These are phyloP conservation scores for Acanthiza pusilla DNA, from an alignment of 2,797 vertebrate species.

Conservation along the genomic window DNA sequence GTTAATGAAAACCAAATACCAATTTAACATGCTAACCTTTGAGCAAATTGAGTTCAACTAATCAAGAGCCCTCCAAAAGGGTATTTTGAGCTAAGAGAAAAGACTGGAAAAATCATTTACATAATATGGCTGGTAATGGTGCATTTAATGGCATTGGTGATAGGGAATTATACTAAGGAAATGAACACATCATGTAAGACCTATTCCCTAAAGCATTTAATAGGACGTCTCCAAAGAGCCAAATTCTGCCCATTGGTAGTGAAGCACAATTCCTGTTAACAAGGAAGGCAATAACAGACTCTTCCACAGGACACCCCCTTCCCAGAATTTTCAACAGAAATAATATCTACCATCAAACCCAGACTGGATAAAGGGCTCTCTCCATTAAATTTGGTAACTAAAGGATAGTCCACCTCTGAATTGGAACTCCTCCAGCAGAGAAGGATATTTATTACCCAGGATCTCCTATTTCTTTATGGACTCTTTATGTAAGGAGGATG, in stretches of 20 bases:
- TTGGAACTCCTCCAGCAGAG: neutral
- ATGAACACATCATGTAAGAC: neutral
- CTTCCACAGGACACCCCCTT: neutral
- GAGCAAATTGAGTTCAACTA: conserved; percentile 72
- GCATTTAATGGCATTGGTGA: conserved; percentile 48
- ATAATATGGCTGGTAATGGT: conserved; percentile 55
- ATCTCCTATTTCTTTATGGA: neutral
- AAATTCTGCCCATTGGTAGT: neutral
- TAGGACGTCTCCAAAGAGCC: neutral
- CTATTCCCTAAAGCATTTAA: conserved; percentile 30
- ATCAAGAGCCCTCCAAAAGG: conserved; percentile 64
- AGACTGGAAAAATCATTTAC: conserved; percentile 54
- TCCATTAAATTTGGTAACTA: neutral
- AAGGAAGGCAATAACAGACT: neutral
- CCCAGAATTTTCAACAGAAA: neutral
- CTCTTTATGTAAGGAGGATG: neutral
- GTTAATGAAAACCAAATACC: conserved; percentile 71
- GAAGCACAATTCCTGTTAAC: neutral
- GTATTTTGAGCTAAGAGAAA: conserved; percentile 59
- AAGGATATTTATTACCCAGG: neutral
- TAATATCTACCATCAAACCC: neutral
- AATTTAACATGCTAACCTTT: conserved; percentile 69
- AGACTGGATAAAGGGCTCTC: neutral
- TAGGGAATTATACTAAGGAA: conserved; percentile 20
- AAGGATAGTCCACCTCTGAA: neutral